Evolutionary conservation across 2,888 invertebrate species (phyloP).

Genomic region (Agonum fuliginosum): DNA sequence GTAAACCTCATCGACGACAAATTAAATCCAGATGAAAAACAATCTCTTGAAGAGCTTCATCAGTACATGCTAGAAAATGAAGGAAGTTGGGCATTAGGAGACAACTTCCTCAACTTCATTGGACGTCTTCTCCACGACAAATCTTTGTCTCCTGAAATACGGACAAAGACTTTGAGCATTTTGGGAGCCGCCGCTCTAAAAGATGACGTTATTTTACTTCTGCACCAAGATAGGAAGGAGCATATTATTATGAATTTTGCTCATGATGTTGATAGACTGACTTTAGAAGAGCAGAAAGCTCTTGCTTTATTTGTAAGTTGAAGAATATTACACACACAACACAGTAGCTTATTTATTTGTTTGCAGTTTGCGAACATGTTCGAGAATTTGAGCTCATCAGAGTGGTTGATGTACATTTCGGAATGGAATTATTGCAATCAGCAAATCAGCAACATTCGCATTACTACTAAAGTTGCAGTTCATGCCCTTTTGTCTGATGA

Average conservation of each 20-base stretch:
- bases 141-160: slow-evolving; percentile 76
- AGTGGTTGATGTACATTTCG: slow-evolving; percentile 95
- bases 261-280: slow-evolving; percentile 84
- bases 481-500: slow-evolving; percentile 87
- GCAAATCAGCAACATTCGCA: slow-evolving; percentile 89
- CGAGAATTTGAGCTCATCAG: slow-evolving; percentile 90
- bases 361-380: slow-evolving; percentile 91
- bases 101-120: slow-evolving; percentile 88
- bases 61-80: slow-evolving; percentile 92
- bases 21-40: slow-evolving; percentile 84
- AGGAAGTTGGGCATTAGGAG: slow-evolving; percentile 94
- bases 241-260: slow-evolving; percentile 93
- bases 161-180: slow-evolving; percentile 82
- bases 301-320: slow-evolving; percentile 87
- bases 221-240: slow-evolving; percentile 92
- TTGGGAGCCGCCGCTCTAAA: slow-evolving; percentile 87
- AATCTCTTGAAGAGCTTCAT: slow-evolving; percentile 87
- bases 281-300: slow-evolving; percentile 85
- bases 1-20: slow-evolving; percentile 81
- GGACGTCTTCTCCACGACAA: slow-evolving; percentile 81
- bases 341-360: background rate
- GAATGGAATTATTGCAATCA: slow-evolving; percentile 89
- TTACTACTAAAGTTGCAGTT: slow-evolving; percentile 93
- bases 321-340: too few relatives aligned
- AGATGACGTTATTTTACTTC: slow-evolving; percentile 90